A percentile compares a stretch with the other conserved stretches of the same genome.
These are phyloP conservation scores for Dinoponera quadriceps DNA, from an alignment of 1,140 invertebrate genomes.

Conservation along the genomic window DNA sequence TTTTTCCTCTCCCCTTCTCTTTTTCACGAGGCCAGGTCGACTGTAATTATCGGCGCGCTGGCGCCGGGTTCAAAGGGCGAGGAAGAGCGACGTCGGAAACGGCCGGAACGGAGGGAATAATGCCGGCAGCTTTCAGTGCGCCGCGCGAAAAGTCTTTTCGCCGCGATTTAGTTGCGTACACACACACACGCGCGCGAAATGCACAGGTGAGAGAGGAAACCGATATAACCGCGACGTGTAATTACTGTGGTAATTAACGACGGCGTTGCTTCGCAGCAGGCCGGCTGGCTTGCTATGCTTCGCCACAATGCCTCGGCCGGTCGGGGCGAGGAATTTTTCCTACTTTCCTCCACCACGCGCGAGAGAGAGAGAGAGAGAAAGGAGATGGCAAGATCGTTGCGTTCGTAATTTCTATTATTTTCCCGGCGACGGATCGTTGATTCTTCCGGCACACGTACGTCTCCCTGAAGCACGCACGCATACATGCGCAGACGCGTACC, in stretches of 20 bases:
- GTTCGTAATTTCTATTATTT: too few relatives aligned
- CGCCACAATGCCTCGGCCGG: conserved; percentile 8
- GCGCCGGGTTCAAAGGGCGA: conserved; percentile 44
- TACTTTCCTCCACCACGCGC: neutral
- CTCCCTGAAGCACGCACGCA: too few relatives aligned
- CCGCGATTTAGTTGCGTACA: conserved; percentile 41
- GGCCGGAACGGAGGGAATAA: conserved; percentile 36
- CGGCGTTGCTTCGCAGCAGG: neutral
- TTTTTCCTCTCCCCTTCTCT: too few relatives aligned
- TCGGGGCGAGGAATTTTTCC: conserved; percentile 10
- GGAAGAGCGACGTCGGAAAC: conserved; percentile 37
- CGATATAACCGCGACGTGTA: conserved; percentile 42
- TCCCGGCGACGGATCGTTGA: too few relatives aligned
- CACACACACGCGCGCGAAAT: conserved; percentile 10
- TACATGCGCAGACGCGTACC: too few relatives aligned
- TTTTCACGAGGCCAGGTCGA: conserved; percentile 24
- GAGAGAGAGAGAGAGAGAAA: neutral
- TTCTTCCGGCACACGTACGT: too few relatives aligned
- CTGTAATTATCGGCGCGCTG: conserved; percentile 48
- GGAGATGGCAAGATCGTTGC: conserved; percentile 12
- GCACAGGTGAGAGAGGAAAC: conserved; percentile 34
- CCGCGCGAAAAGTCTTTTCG: conserved; percentile 40
- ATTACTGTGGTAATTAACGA: conserved; percentile 51
- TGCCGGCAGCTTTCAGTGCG: conserved; percentile 23
- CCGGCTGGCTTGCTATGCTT: conserved; percentile 23